A percentile compares a stretch with the other conserved stretches of the same genome.
phyloP scores from a whole-genome alignment of 2,888 invertebrate species.

The Rotaria macrura region DNA sequence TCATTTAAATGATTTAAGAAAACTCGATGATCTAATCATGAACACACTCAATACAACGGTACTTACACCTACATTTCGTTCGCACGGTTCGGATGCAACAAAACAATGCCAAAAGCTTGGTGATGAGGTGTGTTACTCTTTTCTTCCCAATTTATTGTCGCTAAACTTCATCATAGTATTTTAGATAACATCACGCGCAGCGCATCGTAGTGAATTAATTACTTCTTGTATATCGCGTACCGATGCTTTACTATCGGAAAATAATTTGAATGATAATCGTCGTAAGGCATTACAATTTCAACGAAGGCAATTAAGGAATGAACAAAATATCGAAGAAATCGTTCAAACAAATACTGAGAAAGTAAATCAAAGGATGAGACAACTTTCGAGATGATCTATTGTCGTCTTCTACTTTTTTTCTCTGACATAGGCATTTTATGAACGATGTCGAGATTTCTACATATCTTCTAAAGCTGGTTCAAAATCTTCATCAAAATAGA shows the following conservation, averaged over 20 bases:
- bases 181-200: not conserved
- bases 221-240: not conserved
- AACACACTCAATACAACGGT: conserved; percentile 1
- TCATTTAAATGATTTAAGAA: conserved; percentile 6
- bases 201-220: not conserved
- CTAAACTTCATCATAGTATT: not conserved
- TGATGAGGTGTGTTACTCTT: not conserved
- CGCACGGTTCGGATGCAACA: not conserved
- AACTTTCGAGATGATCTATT: not conserved
- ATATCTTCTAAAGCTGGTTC: not conserved
- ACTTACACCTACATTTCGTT: conserved; percentile 11
- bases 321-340: not conserved
- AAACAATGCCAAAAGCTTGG: not conserved
- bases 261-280: not conserved
- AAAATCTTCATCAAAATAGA: not conserved
- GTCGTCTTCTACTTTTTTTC: not conserved
- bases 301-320: conserved; percentile 11
- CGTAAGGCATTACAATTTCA: not conserved
- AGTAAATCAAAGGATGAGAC: not conserved
- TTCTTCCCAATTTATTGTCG: not conserved
- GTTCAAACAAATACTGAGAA: not conserved
- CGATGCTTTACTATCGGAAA: not conserved
- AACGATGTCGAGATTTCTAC: conserved; percentile 8
- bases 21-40: not conserved
- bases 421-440: not conserved